Percentiles rank a stretch among this genome's conserved stretches.
Evolutionary conservation across 2,113 vertebrate species (phyloP).

Genomic region (Clarias batrachus): DNA sequence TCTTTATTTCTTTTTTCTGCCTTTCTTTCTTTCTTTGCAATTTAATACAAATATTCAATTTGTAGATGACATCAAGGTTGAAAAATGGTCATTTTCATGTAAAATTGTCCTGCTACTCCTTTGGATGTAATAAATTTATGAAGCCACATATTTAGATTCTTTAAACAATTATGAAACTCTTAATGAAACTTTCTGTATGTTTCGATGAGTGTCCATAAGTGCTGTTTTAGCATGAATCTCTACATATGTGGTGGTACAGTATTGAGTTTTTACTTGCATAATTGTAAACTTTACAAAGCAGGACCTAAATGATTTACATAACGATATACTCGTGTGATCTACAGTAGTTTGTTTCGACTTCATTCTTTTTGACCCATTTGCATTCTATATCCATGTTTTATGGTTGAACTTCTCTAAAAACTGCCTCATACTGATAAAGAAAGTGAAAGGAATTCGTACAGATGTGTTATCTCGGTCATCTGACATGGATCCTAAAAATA

Average conservation of each 20-base stretch:
- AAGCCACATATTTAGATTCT: neutral
- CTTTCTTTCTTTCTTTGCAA: neutral
- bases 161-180: neutral
- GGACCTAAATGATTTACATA: neutral
- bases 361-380: neutral
- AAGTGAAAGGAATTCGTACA: conserved; percentile 5
- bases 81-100: neutral
- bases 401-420: neutral
- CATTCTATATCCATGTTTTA: neutral
- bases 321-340: neutral
- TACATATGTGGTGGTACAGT: neutral
- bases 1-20: too few relatives aligned
- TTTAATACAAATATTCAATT: neutral
- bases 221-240: neutral
- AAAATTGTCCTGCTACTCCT: neutral
- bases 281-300: neutral
- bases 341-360: neutral
- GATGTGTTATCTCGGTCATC: neutral
- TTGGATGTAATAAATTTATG: neutral
- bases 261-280: neutral
- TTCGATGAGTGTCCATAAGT: neutral
- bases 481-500: neutral
- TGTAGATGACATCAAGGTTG: neutral
- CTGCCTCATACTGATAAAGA: neutral
- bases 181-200: neutral